Conservation (phyloP, 2,888 invertebrate species). For the Maniola hyperantus region DNA sequence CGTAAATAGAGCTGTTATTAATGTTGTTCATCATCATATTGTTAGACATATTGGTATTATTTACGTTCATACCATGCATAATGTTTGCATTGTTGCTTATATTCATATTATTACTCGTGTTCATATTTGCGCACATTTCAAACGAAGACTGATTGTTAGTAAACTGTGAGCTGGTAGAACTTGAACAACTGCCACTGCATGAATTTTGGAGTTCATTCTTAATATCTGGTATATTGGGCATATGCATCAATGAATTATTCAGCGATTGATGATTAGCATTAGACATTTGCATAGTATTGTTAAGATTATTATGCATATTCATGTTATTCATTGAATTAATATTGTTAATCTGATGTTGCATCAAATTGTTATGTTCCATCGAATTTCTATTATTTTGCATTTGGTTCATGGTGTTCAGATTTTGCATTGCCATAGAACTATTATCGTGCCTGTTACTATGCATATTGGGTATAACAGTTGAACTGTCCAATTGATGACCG, state of each 20-base stretch:
- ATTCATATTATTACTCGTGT: constrained; percentile 61
- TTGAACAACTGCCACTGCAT: constrained; percentile 73
- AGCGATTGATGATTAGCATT: constrained; percentile 68
- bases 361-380: constrained; percentile 70
- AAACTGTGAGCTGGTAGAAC: constrained; percentile 61
- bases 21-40: constrained; percentile 72
- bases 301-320: constrained; percentile 69
- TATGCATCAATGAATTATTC: constrained; percentile 71
- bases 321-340: constrained; percentile 66
- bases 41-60: constrained; percentile 63
- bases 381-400: constrained; percentile 70
- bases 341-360: constrained; percentile 75
- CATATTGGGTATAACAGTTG: constrained; percentile 62
- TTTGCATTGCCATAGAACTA: constrained; percentile 69
- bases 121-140: constrained; percentile 72
- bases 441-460: constrained; percentile 71
- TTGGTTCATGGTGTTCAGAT: constrained; percentile 70
- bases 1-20: constrained; percentile 65
- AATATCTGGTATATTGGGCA: constrained; percentile 74
- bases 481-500: constrained; percentile 67
- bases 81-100: constrained; percentile 63
- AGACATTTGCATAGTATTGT: constrained; percentile 68
- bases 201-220: constrained; percentile 76
- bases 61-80: constrained; percentile 70
- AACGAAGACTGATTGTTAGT: constrained; percentile 64